These are phyloP conservation scores for Forbesichthys papilliferus DNA, from an alignment of 2,113 vertebrate species.

Conservation along the genomic window DNA sequence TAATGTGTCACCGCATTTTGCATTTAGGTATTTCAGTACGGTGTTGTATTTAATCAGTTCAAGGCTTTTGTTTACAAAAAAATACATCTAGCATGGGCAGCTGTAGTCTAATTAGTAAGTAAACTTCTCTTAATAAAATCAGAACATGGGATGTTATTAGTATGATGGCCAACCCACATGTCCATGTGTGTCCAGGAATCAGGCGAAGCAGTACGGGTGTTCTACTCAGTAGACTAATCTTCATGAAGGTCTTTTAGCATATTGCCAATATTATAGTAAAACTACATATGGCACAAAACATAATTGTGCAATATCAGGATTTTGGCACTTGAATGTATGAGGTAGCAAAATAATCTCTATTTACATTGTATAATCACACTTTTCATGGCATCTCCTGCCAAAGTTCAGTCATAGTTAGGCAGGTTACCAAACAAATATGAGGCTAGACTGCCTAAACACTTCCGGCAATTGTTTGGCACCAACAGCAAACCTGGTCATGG, in stretches of 20 bases:
- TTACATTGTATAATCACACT: slow-evolving; percentile 46
- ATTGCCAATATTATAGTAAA: slow-evolving; percentile 20
- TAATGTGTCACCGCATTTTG: slow-evolving; percentile 1
- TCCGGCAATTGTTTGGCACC: slow-evolving; percentile 62
- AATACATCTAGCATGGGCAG: neutral
- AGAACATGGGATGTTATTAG: neutral
- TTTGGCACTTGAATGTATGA: slow-evolving; percentile 75
- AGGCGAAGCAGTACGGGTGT: slow-evolving; percentile 12
- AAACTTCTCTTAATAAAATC: neutral
- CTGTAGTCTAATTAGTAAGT: neutral
- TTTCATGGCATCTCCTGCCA: slow-evolving; percentile 46
- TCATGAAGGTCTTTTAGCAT: slow-evolving; percentile 46
- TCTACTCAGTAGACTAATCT: slow-evolving; percentile 15
- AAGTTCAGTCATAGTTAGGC: slow-evolving; percentile 12
- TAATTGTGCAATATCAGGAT: slow-evolving; percentile 69
- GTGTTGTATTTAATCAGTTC: slow-evolving; percentile 4
- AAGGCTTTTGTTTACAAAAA: slow-evolving; percentile 39
- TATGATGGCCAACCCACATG: neutral
- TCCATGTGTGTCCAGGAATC: slow-evolving; percentile 1
- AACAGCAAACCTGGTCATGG: slow-evolving; percentile 22
- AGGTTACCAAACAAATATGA: neutral
- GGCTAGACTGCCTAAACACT: slow-evolving; percentile 24
- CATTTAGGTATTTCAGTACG: slow-evolving; percentile 8
- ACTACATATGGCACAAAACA: slow-evolving; percentile 66
- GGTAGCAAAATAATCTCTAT: slow-evolving; percentile 72